Evolutionary conservation across 2,888 invertebrate genomes (phyloP).

Genomic region (Tethea ocularis): DNA sequence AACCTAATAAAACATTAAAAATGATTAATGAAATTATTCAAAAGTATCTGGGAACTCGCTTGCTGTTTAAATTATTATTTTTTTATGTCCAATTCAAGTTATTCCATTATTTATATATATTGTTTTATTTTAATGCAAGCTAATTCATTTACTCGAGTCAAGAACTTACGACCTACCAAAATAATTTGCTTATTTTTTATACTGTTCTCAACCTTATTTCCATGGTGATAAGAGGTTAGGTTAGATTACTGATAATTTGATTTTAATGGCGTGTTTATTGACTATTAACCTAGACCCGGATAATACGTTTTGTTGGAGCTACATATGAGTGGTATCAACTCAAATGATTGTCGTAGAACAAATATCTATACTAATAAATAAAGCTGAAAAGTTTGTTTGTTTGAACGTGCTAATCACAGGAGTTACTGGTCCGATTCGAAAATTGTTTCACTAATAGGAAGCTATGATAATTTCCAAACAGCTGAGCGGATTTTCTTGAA

Average conservation of each 20-base stretch:
- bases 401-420: too few species aligned
- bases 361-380: too few species aligned
- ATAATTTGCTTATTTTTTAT: too few species aligned
- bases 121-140: not conserved
- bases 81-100: not conserved
- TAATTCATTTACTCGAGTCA: not conserved
- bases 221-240: not conserved
- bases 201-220: not conserved
- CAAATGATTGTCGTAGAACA: not conserved
- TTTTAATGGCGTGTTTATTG: constrained; percentile 47
- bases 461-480: too few species aligned
- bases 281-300: constrained; percentile 38
- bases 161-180: not conserved
- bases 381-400: too few species aligned
- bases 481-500: too few species aligned
- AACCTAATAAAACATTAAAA: too few species aligned
- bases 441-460: too few species aligned
- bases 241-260: constrained; percentile 28
- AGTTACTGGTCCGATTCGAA: too few species aligned
- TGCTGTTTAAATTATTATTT: not conserved
- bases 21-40: not conserved
- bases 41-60: not conserved
- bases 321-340: not conserved
- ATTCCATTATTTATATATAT: not conserved
- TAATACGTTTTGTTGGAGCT: constrained; percentile 19